A percentile compares a stretch with the other conserved stretches of the same genome.
These are phyloP conservation scores for Eumerus sabulonum DNA, from an alignment of 2,888 invertebrate species.

Conservation along the genomic window DNA sequence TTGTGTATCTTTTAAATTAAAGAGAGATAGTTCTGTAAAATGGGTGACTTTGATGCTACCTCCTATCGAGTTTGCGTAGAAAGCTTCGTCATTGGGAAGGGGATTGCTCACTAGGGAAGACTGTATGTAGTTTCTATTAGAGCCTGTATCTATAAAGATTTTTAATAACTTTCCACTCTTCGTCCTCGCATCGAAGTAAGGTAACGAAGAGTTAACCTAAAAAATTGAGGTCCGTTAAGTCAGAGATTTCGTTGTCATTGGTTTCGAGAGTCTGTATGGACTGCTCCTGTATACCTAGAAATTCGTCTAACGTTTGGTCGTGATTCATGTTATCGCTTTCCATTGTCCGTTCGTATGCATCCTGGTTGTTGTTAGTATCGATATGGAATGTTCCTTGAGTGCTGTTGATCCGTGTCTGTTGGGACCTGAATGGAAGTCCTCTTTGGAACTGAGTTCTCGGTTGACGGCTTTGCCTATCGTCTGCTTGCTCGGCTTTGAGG, in stretches of 20 bases:
- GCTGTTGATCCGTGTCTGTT: no score
- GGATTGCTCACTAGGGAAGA: constrained; percentile 34
- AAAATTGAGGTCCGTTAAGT: constrained; percentile 57
- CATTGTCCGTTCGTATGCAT: no score
- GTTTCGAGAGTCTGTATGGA: no score
- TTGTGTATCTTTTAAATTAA: constrained; percentile 21
- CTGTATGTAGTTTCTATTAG: constrained; percentile 64
- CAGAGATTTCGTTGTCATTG: neutral
- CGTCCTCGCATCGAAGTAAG: constrained; percentile 56
- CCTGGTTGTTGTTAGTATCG: no score
- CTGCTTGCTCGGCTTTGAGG: no score
- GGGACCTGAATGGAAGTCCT: no score
- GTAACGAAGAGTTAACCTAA: constrained; percentile 68
- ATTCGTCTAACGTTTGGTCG: no score
- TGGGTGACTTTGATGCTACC: constrained; percentile 54
- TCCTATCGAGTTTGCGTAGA: constrained; percentile 49
- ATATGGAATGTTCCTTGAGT: no score
- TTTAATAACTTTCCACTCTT: constrained; percentile 60
- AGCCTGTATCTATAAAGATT: constrained; percentile 65
- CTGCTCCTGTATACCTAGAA: no score
- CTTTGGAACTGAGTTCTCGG: no score
- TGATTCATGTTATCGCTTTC: no score
- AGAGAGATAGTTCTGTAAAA: constrained; percentile 34
- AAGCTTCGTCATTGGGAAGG: constrained; percentile 46
- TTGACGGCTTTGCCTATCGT: no score